Conservation (phyloP, 2,113 vertebrate genomes). For the Chaetops frenatus region DNA sequence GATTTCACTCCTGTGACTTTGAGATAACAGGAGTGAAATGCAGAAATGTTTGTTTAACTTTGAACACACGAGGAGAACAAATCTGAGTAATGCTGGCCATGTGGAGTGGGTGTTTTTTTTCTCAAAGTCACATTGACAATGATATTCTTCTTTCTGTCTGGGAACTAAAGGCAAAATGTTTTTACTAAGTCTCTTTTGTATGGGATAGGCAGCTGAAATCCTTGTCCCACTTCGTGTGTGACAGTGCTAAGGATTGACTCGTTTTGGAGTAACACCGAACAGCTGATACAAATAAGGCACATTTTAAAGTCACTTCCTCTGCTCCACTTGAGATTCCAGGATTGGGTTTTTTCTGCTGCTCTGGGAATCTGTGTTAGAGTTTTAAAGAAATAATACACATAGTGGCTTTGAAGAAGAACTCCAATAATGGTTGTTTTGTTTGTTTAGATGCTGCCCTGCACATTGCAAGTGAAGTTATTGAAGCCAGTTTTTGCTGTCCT, state of each 20-base stretch:
- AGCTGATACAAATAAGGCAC: neutral
- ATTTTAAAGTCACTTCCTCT: neutral
- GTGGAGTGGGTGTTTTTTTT: neutral
- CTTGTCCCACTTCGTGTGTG: neutral
- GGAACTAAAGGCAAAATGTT: neutral
- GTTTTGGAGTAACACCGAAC: neutral
- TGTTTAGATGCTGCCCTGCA: neutral
- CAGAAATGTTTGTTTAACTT: constrained; percentile 7
- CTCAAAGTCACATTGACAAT: neutral
- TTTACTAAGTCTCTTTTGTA: neutral
- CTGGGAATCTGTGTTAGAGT: neutral
- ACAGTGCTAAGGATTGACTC: neutral
- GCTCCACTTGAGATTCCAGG: neutral
- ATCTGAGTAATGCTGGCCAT: neutral
- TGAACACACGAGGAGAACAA: neutral
- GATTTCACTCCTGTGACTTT: constrained; percentile 13
- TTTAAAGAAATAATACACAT: neutral
- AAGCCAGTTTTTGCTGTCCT: neutral
- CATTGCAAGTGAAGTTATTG: neutral
- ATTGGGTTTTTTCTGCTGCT: neutral
- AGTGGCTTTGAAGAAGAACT: neutral
- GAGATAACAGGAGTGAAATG: neutral
- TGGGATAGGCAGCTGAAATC: neutral
- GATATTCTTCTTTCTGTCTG: neutral
- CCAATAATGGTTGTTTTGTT: neutral